Evolutionary conservation across 2,797 vertebrate species (phyloP), one percentile per base, ranked within the genome.

Genomic region (Jordanella pulchra): DNA sequence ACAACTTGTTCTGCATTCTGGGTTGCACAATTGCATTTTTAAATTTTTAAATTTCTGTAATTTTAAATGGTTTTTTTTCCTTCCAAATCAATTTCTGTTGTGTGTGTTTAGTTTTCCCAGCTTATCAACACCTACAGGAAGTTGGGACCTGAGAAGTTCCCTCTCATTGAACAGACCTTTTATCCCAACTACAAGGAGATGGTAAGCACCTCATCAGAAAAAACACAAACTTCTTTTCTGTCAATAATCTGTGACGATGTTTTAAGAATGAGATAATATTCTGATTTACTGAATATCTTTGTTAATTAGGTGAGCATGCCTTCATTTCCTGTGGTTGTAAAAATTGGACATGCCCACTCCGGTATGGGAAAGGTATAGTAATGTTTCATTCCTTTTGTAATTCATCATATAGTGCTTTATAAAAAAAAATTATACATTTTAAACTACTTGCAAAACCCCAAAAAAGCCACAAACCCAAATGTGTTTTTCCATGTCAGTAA

Each of bases 131-230:
- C 97, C 85, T 95, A 93, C 91, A 97, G 95, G 92, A 94, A 91
- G 35, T 75, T 99, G 75, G 98, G 98, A 71, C 90, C 95, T 13
- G 97, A 99, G 69, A 99, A 96, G 91, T 99, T 99, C 78, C 98
- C 98, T 54, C 92, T 99, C 54, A 98, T 99, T 44, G 97, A 99
- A 77, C 98, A 99, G 87, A 97, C 96, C 0, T 99, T 96, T 91
- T 99, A 99, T 71, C 97, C 98, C 10, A 99, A 99, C 91, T 97
- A 99, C 91, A 98, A 97, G 89, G 98, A 99, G 91, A 99, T 99
- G 98, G 98, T 99, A 93, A 69, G 96, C 92, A 72, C 1, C 14
- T 11, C 0, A 1, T 35, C 12, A n/a, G 13, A 14, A 25, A 1
- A 28, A 27, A 45, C 21, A 27, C 7, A 64, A 27, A 10, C 42